A percentile compares a stretch with the other conserved stretches of the same genome.
Evolutionary conservation across 2,888 invertebrate genomes (phyloP).

Genomic region (Metellina segmentata): DNA sequence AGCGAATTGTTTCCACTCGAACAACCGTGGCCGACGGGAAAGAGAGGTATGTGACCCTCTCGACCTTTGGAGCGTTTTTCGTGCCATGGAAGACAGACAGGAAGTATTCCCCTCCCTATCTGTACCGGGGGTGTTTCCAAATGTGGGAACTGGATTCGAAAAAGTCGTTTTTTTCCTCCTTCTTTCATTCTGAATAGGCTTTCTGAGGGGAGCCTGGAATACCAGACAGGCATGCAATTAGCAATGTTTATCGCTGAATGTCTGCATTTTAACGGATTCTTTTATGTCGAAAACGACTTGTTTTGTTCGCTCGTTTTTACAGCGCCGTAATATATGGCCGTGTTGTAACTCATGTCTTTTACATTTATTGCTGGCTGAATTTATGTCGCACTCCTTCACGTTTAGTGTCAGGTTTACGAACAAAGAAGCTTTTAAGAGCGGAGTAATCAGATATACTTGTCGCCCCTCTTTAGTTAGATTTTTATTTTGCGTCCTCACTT

Average conservation of each 20-base stretch:
- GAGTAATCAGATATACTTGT: neutral
- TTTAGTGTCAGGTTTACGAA: neutral
- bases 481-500: neutral
- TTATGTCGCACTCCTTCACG: neutral
- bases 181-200: neutral
- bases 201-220: neutral
- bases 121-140: neutral
- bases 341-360: slow-evolving; percentile 1
- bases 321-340: neutral
- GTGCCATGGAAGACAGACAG: slow-evolving; percentile 45
- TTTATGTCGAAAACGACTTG: neutral
- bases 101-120: slow-evolving; percentile 26
- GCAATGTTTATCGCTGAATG: slow-evolving; percentile 12
- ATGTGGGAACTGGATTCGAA: slow-evolving; percentile 27
- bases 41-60: slow-evolving; percentile 30
- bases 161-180: slow-evolving; percentile 4
- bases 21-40: neutral
- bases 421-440: slow-evolving; percentile 23
- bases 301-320: neutral
- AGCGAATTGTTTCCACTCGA: slow-evolving; percentile 22
- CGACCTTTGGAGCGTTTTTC: slow-evolving; percentile 22
- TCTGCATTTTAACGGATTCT: neutral
- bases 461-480: neutral
- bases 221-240: slow-evolving; percentile 8
- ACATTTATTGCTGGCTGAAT: neutral